A percentile compares a stretch with the other conserved stretches of the same genome.
Conservation (phyloP, 2,113 vertebrate species). For the Sporophila hypoxantha region DNA sequence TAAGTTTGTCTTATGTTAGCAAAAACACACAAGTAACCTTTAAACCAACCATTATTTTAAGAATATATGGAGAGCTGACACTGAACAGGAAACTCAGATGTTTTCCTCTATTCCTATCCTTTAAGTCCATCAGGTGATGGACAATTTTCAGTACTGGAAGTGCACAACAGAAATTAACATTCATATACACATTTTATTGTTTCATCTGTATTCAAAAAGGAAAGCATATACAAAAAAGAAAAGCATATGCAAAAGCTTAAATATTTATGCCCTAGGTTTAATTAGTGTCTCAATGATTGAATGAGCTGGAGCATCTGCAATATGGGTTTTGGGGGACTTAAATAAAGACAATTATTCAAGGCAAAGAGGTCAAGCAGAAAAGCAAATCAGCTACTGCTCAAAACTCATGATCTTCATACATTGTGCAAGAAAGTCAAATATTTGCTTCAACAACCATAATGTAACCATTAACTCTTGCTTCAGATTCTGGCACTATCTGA, state of each 20-base stretch:
- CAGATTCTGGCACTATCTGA: slow-evolving; percentile 30
- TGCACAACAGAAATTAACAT: neutral
- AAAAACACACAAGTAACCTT: neutral
- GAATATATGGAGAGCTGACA: neutral
- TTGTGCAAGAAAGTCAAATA: slow-evolving; percentile 83
- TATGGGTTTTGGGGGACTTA: neutral
- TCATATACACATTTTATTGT: neutral
- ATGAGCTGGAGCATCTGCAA: neutral
- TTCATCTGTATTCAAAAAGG: neutral
- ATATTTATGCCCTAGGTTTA: neutral
- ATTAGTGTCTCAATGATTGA: neutral
- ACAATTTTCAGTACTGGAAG: neutral
- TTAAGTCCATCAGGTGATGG: fast-evolving
- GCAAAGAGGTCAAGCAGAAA: slow-evolving; percentile 29
- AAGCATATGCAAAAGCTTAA: neutral
- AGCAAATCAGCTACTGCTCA: slow-evolving; percentile 25
- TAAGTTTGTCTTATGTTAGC: neutral
- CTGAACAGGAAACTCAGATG: neutral
- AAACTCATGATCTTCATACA: slow-evolving; percentile 22
- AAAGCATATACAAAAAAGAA: neutral
- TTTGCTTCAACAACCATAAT: slow-evolving; percentile 71
- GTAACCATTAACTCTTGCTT: slow-evolving; percentile 82
- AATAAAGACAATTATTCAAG: neutral
- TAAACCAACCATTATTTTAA: neutral
- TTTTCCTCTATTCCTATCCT: neutral